These are phyloP conservation scores for Anisognathus igniventris DNA, from an alignment of 2,797 vertebrate species.

Conservation along the genomic window DNA sequence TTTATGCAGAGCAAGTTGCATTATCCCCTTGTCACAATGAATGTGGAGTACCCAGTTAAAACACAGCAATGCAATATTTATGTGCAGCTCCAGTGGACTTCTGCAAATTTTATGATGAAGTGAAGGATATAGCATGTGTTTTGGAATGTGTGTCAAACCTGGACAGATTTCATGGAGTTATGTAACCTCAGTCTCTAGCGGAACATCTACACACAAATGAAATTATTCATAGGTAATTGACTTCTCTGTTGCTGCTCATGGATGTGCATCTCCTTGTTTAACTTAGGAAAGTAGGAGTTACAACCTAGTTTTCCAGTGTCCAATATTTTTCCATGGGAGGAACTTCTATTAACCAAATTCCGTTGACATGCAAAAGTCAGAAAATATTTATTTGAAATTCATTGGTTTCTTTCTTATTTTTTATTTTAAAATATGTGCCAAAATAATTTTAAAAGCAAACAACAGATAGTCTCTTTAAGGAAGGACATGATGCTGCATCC, in stretches of 20 bases:
- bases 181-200: background rate
- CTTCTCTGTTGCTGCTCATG: background rate
- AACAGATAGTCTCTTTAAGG: background rate
- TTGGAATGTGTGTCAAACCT: background rate
- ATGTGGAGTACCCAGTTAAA: background rate
- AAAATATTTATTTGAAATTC: background rate
- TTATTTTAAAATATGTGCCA: background rate
- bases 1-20: background rate
- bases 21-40: conserved; percentile 16
- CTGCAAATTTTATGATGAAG: conserved; percentile 43
- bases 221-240: background rate
- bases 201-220: background rate
- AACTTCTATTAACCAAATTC: background rate
- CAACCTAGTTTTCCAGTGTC: background rate
- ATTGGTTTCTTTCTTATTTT: background rate
- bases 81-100: background rate
- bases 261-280: background rate
- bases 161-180: background rate
- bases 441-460: background rate
- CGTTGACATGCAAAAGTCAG: background rate
- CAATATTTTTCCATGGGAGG: background rate
- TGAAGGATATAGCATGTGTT: background rate
- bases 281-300: background rate
- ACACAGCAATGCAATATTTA: conserved; percentile 37
- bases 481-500: background rate